Evolutionary conservation across 2,888 invertebrate species (phyloP), one percentile per base, ranked within the genome.

Genomic region (Tiphia femorata): DNA sequence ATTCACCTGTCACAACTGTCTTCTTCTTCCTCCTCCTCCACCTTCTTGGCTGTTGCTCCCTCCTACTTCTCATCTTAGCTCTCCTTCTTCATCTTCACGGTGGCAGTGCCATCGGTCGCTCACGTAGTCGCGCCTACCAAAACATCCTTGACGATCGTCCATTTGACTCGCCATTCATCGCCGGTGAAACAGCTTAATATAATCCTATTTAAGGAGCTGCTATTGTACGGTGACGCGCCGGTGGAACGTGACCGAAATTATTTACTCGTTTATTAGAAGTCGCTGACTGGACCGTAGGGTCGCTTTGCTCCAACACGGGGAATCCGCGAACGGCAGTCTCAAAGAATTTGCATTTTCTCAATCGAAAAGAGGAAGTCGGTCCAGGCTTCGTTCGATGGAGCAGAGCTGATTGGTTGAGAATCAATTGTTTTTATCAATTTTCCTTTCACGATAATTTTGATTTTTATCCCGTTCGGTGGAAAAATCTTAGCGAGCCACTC

Each of bases 231-330:
- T 19, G 38, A 29, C 58, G 49, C 55, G 53, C 64, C 38, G 66
- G 54, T 58, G 70, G 72, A 79, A 83, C 82, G 82, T 82, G 81
- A 82, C 80, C 73, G 72, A 82, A 80, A 81, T 83, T 81, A 82
- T 82, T 82, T 82, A 78, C 82, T 79, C 80, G 75, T 81, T 83
- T 80, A 79, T 77, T 79, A 77, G 70, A 76, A 75, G 73, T 73
- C 69, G 64, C 62, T 62, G 68, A 64, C 64, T 59, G 51, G 54
- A 30, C 59, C 42, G 54, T n/a, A n/a, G n/a, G n/a, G n/a, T n/a
- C n/a, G n/a, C n/a, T n/a, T n/a, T n/a, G n/a, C n/a, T n/a, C n/a
- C n/a, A n/a, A n/a, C n/a, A n/a, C n/a, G n/a, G n/a, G n/a, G n/a
- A n/a, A n/a, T n/a, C n/a, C n/a, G n/a, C n/a, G n/a, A n/a, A n/a